phyloP scores from a whole-genome alignment of 2,888 invertebrate species.

The Netelia fuscicornis region DNA sequence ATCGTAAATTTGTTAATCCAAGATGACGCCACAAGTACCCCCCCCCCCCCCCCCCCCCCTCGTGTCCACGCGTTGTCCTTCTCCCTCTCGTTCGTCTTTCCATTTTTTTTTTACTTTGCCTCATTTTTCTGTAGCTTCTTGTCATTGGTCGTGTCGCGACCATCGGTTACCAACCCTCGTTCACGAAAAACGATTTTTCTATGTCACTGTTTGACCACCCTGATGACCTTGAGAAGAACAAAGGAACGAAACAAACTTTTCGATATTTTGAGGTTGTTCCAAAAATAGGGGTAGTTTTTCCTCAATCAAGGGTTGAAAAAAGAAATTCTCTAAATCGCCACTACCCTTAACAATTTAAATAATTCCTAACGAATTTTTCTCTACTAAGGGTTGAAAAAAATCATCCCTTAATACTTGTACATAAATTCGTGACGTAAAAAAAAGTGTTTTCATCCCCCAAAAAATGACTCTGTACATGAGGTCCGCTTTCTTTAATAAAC shows the following conservation, averaged over 20 bases:
- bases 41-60: neutral
- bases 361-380: neutral
- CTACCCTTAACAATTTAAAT: neutral
- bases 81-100: slow-evolving; percentile 38
- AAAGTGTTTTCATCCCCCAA: neutral
- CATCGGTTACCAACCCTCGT: slow-evolving; percentile 46
- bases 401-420: neutral
- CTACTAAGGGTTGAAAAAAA: neutral
- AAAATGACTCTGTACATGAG: neutral
- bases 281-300: neutral
- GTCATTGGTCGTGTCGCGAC: slow-evolving; percentile 50
- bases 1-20: slow-evolving; percentile 70
- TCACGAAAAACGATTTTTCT: slow-evolving; percentile 58
- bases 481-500: neutral
- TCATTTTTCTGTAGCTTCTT: slow-evolving; percentile 23
- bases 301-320: neutral
- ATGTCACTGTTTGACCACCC: slow-evolving; percentile 36
- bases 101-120: neutral
- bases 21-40: slow-evolving; percentile 73
- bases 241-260: slow-evolving; percentile 20
- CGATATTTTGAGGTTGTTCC: neutral
- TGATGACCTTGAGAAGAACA: slow-evolving; percentile 45
- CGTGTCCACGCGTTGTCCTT: slow-evolving; percentile 48
- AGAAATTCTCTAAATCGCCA: too few species aligned
- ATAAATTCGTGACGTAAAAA: neutral